A percentile compares a stretch with the other conserved stretches of the same genome.
Evolutionary conservation across 2,797 vertebrate genomes (phyloP).

Genomic region (Esox lucius): DNA sequence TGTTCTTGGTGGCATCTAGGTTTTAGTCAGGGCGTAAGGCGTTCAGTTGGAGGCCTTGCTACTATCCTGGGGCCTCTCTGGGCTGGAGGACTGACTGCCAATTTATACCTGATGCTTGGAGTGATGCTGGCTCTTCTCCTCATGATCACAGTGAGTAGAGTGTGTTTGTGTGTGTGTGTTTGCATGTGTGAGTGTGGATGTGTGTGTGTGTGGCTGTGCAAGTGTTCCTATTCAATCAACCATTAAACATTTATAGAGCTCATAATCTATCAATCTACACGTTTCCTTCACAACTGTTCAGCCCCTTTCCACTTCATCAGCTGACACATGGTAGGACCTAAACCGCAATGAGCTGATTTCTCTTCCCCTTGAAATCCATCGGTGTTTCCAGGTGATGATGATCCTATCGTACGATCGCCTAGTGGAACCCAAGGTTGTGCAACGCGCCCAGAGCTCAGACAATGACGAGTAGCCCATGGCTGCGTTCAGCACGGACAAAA

Average conservation of each 20-base stretch:
- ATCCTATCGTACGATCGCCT: slow-evolving; percentile 76
- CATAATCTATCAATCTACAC: background rate
- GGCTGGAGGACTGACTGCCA: slow-evolving; percentile 80
- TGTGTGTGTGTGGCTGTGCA: background rate
- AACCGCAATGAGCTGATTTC: background rate
- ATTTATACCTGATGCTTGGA: slow-evolving; percentile 82
- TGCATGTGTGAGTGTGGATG: background rate
- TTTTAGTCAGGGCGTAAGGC: slow-evolving; percentile 83
- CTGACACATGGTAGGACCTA: background rate
- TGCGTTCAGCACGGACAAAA: slow-evolving; percentile 37
- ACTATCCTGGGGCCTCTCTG: slow-evolving; percentile 85
- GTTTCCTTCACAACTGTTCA: background rate
- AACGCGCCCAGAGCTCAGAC: slow-evolving; percentile 65
- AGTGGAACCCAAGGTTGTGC: slow-evolving; percentile 67
- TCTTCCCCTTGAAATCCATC: background rate
- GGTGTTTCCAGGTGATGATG: slow-evolving; percentile 76
- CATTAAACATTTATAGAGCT: background rate
- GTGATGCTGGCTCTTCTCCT: slow-evolving; percentile 82
- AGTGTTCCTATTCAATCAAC: background rate
- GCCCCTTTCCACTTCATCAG: background rate
- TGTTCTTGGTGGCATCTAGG: slow-evolving; percentile 49
- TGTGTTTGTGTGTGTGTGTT: background rate
- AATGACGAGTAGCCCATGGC: slow-evolving; percentile 58
- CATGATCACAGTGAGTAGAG: slow-evolving; percentile 38
- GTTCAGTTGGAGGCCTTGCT: slow-evolving; percentile 82